phyloP scores from a whole-genome alignment of 2,113 vertebrate species.

The Pteronura brasiliensis region DNA sequence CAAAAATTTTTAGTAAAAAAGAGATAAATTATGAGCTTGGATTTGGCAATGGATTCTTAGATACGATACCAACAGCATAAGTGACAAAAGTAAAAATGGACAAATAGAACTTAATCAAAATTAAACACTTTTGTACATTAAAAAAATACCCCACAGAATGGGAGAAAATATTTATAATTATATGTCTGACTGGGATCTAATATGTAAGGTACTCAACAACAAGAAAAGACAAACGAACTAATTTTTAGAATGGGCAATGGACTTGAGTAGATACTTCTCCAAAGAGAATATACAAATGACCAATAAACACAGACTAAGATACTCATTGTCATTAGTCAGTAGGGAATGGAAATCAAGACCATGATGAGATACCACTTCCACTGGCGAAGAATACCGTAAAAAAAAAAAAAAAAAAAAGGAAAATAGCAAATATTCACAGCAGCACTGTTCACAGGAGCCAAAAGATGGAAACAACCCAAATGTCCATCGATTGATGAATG shows the following conservation, averaged over 20 bases:
- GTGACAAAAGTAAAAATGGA: not conserved
- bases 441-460: not conserved
- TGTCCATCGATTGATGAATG: not conserved
- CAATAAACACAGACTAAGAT: not conserved
- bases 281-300: not conserved
- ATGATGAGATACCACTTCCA: not conserved
- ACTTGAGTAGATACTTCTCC: not conserved
- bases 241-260: not conserved
- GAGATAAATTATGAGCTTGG: not conserved
- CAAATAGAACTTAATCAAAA: conserved; percentile 23
- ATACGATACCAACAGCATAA: not conserved
- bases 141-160: not conserved
- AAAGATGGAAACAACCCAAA: not conserved
- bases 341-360: not conserved
- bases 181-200: not conserved
- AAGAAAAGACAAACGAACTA: not conserved
- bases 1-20: conserved; percentile 24
- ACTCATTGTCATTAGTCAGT: not conserved
- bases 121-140: not conserved
- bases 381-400: not conserved
- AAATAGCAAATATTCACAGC: not conserved
- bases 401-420: not conserved
- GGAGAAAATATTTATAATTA: not conserved
- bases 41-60: not conserved
- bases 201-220: not conserved